A percentile compares a stretch with the other conserved stretches of the same genome.
These are phyloP conservation scores for Camponotus vicinus DNA, from an alignment of 1,140 invertebrate genomes.

Conservation along the genomic window DNA sequence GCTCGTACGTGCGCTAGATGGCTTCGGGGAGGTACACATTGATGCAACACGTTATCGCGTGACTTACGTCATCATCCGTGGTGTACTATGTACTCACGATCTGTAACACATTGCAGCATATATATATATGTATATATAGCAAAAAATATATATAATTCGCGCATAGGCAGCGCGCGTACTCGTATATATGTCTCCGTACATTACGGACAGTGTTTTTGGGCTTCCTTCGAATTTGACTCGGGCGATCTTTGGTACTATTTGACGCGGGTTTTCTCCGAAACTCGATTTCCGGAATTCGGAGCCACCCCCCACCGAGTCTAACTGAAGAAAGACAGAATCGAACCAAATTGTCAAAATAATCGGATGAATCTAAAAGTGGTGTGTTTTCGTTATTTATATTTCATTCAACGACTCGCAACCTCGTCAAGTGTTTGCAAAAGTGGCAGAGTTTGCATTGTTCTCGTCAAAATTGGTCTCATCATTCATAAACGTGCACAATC, in stretches of 20 bases:
- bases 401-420: slow-evolving; percentile 35
- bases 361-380: slow-evolving; percentile 2
- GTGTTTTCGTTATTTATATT: slow-evolving; percentile 3
- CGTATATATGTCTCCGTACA: background rate
- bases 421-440: background rate
- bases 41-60: slow-evolving; percentile 1
- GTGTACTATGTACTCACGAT: slow-evolving; percentile 59
- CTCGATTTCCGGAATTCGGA: slow-evolving; percentile 4
- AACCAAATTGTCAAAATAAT: slow-evolving; percentile 56
- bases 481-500: no score
- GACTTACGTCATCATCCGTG: slow-evolving; percentile 16
- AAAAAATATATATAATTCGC: background rate
- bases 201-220: slow-evolving; percentile 55
- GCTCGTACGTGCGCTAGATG: slow-evolving; percentile 50
- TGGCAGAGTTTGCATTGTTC: background rate
- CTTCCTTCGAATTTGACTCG: slow-evolving; percentile 60
- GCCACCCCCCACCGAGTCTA: background rate
- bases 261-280: slow-evolving; percentile 21
- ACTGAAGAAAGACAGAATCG: slow-evolving; percentile 11
- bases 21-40: background rate
- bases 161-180: background rate
- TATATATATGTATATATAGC: slow-evolving; percentile 8
- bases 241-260: slow-evolving; percentile 42
- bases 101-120: background rate
- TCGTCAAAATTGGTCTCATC: background rate